phyloP scores from a whole-genome alignment of 2,113 vertebrate species.

The Hydrochoerus hydrochaeris region DNA sequence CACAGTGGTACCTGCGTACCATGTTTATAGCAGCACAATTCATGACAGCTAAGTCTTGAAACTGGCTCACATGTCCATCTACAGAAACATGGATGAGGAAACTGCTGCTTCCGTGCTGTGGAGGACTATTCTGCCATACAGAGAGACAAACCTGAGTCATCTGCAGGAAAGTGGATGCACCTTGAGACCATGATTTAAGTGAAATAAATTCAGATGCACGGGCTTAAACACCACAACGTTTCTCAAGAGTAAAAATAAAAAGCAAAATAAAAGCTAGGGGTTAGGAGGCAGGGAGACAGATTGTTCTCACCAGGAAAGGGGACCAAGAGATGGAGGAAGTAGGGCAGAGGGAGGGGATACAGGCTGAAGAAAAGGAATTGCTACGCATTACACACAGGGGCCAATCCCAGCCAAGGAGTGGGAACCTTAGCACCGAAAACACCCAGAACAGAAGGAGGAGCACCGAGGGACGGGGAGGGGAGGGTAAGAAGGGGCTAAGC shows the following conservation, averaged over 20 bases:
- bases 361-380: neutral
- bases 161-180: neutral
- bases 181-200: neutral
- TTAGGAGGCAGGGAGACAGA: neutral
- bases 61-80: neutral
- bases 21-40: neutral
- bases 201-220: neutral
- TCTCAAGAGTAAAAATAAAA: neutral
- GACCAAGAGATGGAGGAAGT: neutral
- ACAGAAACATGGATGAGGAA: neutral
- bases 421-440: neutral
- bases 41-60: neutral
- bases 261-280: neutral
- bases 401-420: neutral
- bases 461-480: neutral
- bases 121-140: neutral
- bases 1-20: neutral
- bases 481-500: neutral
- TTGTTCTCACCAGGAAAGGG: neutral
- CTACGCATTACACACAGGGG: neutral
- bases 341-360: neutral
- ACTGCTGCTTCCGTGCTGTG: neutral
- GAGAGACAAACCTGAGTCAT: neutral
- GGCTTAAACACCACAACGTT: neutral
- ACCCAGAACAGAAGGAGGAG: neutral